phyloP scores from a whole-genome alignment of 2,888 invertebrate species.

The Asteroscopus sphinx region DNA sequence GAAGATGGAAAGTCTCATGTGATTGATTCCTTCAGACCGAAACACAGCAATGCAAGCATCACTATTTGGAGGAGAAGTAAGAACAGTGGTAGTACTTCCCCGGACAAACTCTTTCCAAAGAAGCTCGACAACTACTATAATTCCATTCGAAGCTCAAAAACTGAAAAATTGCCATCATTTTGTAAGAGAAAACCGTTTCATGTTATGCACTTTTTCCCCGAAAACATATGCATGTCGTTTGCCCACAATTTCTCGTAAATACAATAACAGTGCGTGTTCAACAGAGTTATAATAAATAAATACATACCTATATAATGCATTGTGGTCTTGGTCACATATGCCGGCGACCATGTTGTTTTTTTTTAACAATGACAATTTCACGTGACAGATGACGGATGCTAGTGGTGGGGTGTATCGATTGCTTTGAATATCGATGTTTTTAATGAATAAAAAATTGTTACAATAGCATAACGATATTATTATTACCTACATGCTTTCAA shows the following conservation, averaged over 20 bases:
- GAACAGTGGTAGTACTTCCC: too few species aligned
- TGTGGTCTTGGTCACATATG: slow-evolving; percentile 62
- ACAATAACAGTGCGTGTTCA: slow-evolving; percentile 45
- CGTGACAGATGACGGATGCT: slow-evolving; percentile 53
- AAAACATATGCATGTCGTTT: slow-evolving; percentile 14
- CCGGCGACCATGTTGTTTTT: slow-evolving; percentile 52
- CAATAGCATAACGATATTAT: neutral
- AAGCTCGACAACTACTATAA: too few species aligned
- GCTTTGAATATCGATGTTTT: slow-evolving; percentile 34
- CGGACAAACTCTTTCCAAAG: too few species aligned
- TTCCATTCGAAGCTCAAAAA: neutral
- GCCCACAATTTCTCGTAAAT: slow-evolving; percentile 28
- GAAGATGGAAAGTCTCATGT: too few species aligned
- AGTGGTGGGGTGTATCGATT: slow-evolving; percentile 23
- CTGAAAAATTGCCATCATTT: neutral
- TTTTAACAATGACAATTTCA: slow-evolving; percentile 54
- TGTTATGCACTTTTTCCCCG: slow-evolving; percentile 11
- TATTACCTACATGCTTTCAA: neutral
- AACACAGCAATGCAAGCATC: too few species aligned
- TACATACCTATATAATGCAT: slow-evolving; percentile 53
- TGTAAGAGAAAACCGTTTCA: neutral
- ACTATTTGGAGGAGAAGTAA: too few species aligned
- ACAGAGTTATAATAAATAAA: slow-evolving; percentile 41
- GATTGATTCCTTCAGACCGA: too few species aligned
- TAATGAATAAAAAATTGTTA: too few species aligned